Conservation (phyloP, 1,140 invertebrate species). For the Calliopsis andreniformis region DNA sequence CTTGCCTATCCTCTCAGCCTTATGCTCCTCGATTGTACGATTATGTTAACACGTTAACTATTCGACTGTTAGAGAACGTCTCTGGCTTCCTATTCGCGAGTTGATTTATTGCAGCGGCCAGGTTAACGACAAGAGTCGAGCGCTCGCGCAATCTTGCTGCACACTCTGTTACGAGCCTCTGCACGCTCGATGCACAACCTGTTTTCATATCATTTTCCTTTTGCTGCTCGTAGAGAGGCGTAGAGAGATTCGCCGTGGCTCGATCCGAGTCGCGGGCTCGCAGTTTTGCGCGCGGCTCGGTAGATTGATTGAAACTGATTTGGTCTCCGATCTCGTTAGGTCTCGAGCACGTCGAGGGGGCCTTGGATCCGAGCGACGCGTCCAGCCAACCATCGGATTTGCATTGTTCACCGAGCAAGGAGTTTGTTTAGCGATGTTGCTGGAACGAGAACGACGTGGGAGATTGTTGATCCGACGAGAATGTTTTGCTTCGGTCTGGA, state of each 20-base stretch:
- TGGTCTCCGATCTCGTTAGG: neutral
- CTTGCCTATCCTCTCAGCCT: neutral
- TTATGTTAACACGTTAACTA: constrained; percentile 23
- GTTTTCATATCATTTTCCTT: constrained; percentile 15
- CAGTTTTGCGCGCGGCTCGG: constrained; percentile 17
- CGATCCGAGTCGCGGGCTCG: neutral
- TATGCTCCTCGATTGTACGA: constrained; percentile 16
- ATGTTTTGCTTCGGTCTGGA: too few relatives aligned
- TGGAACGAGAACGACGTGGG: too few relatives aligned
- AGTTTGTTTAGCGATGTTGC: too few relatives aligned
- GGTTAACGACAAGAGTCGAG: constrained; percentile 17
- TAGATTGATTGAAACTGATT: constrained; percentile 25
- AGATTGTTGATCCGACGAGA: too few relatives aligned
- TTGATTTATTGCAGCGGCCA: constrained; percentile 13
- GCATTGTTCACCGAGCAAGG: too few relatives aligned
- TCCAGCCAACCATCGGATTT: too few relatives aligned
- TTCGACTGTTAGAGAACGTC: constrained; percentile 18
- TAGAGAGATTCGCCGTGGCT: neutral
- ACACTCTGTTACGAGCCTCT: neutral
- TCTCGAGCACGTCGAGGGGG: neutral
- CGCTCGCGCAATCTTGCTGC: neutral
- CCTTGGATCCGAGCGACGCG: too few relatives aligned
- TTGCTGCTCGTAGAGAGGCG: neutral
- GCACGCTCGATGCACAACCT: constrained; percentile 12
- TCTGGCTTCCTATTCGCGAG: constrained; percentile 15